Evolutionary conservation across 2,888 invertebrate genomes (phyloP), one percentile per base, ranked within the genome.

Genomic region (Pristionchus exspectatus): DNA sequence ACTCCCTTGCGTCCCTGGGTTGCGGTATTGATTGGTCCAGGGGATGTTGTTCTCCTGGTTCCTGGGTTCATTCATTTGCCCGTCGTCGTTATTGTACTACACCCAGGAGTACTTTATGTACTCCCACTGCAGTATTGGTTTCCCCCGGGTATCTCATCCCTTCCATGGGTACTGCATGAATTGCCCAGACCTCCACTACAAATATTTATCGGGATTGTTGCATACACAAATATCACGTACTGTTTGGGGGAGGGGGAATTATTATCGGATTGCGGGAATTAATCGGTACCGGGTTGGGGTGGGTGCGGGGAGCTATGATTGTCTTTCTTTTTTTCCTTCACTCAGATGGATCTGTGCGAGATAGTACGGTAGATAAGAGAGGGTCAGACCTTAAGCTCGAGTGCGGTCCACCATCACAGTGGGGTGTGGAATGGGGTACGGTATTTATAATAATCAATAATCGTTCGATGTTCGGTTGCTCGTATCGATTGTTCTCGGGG

Each of bases 281-380:
- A 77, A 77, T 77, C 74, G 24, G 74, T 77, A 44, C 7, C 24
- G 74, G 44, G 30, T 30, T 77, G 44, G 63, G 63, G 63, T 63
- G 63, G 63, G n/a, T 63, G 24, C 63, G 56, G 56, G 21, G 63
- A n/a, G 24, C 24, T 21, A 63, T 63, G 21, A 7, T 10, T 63
- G 24, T 3, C 21, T 63, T 24, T 10, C 24, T 5, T 1, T 63
- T 63, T 3, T 24, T 24, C 59, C 3, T n/a, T 3, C 63, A 24
- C n/a, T n/a, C 10, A 63, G 63, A n/a, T n/a, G n/a, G 59, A 59
- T 21, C 14, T 4, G 59, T 4, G 18, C 21, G 16, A 59, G 18
- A 59, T 21, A n/a, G n/a, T n/a, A n/a, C n/a, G 63, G 10, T 10
- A 63, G 44, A 63, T 24, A 63, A 24, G n/a, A 63, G 63, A 63